Base-by-base conservation (phyloP, 2,113 vertebrate species). In the Blennius ocellaris region DNA sequence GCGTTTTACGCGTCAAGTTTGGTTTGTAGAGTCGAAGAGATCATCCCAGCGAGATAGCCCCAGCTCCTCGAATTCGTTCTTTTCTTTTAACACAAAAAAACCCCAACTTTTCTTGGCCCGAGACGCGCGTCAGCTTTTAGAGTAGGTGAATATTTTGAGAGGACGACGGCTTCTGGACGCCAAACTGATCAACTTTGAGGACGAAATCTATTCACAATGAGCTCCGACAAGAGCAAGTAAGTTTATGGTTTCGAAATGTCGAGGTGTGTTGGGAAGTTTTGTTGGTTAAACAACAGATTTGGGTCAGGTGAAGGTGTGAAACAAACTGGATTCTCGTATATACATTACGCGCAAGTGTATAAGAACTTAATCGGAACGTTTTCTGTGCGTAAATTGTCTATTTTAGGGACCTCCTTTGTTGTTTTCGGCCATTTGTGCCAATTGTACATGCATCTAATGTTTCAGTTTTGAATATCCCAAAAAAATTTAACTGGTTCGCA, bases 201-300 rank as follows among this genome's bases (percentile, higher is more conserved):
- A 37, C 3, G 4, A 45, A 8, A 2, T 7, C 45, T 55, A n/a
- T 37, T 9, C 80, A 86, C 67, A 47, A 95, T 95, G 94, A 91
- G 80, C 61, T 84, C 83, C 36, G 89, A 93, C 0, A 94, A 94
- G 85, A 89, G 54, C 84, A 94, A 95, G 94, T 94, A 83, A 93
- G 94, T 94, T 30, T 30, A 30, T 30, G 21, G 4, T 30, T 30
- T 30, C 21, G 21, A 30, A 30, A 30, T 30, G 21, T 30, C 21
- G 2, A 30, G 21, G 21, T 30, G 21, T 30, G 21, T 30, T 30
- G 21, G 21, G 21, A 30, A 30, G 21, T 30, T 30, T 30, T 4
- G 21, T 30, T 30, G 21, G 21, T 30, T 2, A 30, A 30, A 30
- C 21, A 2, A 30, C 21, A 30, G 21, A 4, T 30, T 30, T 30